A percentile compares a stretch with the other conserved stretches of the same genome.
phyloP scores from a whole-genome alignment of 2,888 invertebrate species.

The Pachliopta kotzebuea region DNA sequence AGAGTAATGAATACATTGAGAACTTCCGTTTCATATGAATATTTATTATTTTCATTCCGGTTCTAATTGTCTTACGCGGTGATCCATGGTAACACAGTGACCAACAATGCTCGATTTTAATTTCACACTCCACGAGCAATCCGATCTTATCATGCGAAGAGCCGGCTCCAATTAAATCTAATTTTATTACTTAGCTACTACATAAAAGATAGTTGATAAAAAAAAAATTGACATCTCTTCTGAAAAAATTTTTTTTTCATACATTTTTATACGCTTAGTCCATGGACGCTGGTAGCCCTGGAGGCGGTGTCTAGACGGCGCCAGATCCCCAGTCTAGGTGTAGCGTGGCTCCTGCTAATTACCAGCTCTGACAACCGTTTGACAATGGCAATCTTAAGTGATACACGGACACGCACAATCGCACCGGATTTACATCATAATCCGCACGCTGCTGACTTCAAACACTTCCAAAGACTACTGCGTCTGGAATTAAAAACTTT shows the following conservation, averaged over 20 bases:
- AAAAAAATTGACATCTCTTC: too few relatives aligned
- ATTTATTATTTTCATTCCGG: too few relatives aligned
- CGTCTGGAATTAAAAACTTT: neutral
- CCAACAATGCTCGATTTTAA: neutral
- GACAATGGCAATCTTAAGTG: conserved; percentile 23
- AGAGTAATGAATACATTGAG: too few relatives aligned
- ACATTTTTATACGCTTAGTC: neutral
- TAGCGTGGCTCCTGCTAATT: conserved; percentile 18
- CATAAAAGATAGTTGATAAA: too few relatives aligned
- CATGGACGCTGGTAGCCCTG: conserved; percentile 8
- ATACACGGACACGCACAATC: conserved; percentile 23
- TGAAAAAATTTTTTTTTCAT: too few relatives aligned
- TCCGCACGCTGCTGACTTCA: neutral
- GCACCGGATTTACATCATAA: conserved; percentile 1
- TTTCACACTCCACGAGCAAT: neutral
- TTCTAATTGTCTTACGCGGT: neutral
- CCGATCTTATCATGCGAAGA: neutral
- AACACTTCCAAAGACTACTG: neutral
- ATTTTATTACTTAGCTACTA: too few relatives aligned
- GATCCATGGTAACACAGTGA: neutral
- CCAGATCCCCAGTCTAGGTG: conserved; percentile 8
- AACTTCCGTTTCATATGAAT: too few relatives aligned
- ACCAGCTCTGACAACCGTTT: conserved; percentile 23
- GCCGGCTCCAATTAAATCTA: neutral
- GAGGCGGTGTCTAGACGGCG: conserved; percentile 17